phyloP scores from a whole-genome alignment of 2,888 invertebrate genomes.

The Cephonodes hylas region DNA sequence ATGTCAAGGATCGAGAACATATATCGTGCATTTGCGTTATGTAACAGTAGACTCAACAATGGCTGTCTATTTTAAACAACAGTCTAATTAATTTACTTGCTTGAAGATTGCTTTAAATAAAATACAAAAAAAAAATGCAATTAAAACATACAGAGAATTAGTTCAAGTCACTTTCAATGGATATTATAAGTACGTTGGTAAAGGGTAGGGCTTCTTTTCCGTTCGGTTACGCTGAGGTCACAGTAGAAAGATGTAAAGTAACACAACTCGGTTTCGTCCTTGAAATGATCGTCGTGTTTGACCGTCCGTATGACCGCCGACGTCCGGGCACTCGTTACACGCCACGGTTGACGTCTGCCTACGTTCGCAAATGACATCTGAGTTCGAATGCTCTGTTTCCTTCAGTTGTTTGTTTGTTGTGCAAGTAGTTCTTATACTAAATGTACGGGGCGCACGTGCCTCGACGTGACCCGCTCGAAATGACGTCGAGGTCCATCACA shows the following conservation, averaged over 20 bases:
- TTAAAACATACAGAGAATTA: conserved; percentile 12
- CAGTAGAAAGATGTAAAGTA: conserved; percentile 10
- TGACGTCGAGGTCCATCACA: conserved; percentile 13
- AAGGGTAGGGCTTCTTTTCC: conserved; percentile 2
- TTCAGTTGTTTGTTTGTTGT: conserved; percentile 10
- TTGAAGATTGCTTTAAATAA: neutral
- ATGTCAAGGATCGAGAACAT: neutral
- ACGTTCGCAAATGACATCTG: neutral
- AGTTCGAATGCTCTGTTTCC: neutral
- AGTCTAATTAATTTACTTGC: neutral
- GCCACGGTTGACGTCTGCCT: neutral
- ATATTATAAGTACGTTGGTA: neutral
- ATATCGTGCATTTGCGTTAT: neutral
- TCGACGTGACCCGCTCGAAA: conserved; percentile 13
- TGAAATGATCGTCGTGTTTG: conserved; percentile 11
- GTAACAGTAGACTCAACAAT: neutral
- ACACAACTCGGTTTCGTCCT: conserved; percentile 6
- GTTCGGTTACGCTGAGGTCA: conserved; percentile 1
- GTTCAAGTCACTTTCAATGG: neutral
- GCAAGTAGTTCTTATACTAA: conserved; percentile 11
- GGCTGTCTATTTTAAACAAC: neutral
- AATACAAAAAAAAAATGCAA: neutral
- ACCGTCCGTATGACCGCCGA: conserved; percentile 5
- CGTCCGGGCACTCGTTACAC: neutral
- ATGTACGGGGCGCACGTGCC: conserved; percentile 12